Evolutionary conservation across 1,140 invertebrate species (phyloP).

Genomic region (Panagrolaimus sp.): DNA sequence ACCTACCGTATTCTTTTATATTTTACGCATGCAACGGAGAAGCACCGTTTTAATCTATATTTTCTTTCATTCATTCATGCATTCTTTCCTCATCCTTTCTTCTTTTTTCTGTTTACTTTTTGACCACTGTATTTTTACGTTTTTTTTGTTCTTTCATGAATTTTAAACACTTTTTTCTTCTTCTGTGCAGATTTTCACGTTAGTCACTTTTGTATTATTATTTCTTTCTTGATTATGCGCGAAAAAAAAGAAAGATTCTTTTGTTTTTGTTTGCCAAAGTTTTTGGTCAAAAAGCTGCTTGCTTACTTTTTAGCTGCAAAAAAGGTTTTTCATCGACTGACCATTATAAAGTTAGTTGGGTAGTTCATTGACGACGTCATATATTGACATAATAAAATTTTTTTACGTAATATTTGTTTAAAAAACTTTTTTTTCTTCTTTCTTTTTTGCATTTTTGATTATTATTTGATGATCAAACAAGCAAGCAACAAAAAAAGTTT

Average conservation of each 20-base stretch:
- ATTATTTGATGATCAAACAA: too few relatives aligned
- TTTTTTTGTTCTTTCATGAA: neutral
- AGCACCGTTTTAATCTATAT: neutral
- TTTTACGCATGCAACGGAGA: neutral
- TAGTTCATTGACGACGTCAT: constrained; percentile 2
- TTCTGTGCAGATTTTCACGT: neutral
- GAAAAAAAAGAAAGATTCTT: neutral
- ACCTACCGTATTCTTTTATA: neutral
- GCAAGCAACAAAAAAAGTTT: neutral
- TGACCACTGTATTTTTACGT: neutral
- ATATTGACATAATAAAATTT: constrained; percentile 5
- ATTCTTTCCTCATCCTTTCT: neutral
- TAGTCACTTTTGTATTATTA: neutral
- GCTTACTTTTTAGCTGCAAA: too few relatives aligned
- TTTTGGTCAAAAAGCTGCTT: neutral
- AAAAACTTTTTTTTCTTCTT: too few relatives aligned
- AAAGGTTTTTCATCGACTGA: too few relatives aligned
- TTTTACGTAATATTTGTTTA: constrained; percentile 13
- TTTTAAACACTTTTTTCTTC: neutral
- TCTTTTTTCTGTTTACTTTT: neutral
- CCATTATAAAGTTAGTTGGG: too few relatives aligned
- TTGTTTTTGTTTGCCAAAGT: constrained; percentile 1
- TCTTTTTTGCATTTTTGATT: too few relatives aligned
- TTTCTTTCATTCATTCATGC: neutral
- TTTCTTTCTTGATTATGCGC: neutral